Evolutionary conservation across 2,113 vertebrate species (phyloP).

Genomic region (Archocentrus centrarchus): DNA sequence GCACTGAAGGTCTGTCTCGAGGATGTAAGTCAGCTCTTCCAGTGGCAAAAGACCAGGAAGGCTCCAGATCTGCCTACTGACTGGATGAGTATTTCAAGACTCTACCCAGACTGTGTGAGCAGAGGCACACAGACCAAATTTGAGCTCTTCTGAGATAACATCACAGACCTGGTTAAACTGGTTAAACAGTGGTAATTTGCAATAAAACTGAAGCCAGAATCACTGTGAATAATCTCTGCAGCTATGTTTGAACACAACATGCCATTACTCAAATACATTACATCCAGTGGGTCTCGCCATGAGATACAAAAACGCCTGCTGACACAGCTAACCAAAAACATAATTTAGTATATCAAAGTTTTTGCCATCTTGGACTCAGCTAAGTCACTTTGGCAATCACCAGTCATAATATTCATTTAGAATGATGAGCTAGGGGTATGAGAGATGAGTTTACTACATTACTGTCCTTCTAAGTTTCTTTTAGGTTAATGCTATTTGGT

Average conservation of each 20-base stretch:
- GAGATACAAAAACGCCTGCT: conserved; percentile 6
- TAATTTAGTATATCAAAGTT: neutral
- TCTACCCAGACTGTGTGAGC: neutral
- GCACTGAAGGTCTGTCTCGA: too few relatives aligned
- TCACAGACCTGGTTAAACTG: neutral
- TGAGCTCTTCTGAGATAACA: neutral
- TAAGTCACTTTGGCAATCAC: neutral
- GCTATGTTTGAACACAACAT: too few relatives aligned
- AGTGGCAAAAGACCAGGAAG: too few relatives aligned
- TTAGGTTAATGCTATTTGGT: neutral
- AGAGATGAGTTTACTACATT: neutral
- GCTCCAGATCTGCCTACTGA: neutral
- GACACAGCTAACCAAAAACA: neutral
- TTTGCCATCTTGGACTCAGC: neutral
- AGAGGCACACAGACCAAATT: neutral
- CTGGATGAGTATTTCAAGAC: neutral
- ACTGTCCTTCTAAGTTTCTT: neutral
- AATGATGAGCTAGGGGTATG: neutral
- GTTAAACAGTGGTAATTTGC: neutral
- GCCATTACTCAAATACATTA: neutral
- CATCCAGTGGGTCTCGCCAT: neutral
- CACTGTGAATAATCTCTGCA: neutral
- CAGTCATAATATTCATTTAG: neutral
- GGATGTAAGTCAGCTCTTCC: too few relatives aligned
- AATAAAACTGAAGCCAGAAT: neutral